Conservation (phyloP, 2,888 invertebrate genomes). For the Drosophila kokeensis region DNA sequence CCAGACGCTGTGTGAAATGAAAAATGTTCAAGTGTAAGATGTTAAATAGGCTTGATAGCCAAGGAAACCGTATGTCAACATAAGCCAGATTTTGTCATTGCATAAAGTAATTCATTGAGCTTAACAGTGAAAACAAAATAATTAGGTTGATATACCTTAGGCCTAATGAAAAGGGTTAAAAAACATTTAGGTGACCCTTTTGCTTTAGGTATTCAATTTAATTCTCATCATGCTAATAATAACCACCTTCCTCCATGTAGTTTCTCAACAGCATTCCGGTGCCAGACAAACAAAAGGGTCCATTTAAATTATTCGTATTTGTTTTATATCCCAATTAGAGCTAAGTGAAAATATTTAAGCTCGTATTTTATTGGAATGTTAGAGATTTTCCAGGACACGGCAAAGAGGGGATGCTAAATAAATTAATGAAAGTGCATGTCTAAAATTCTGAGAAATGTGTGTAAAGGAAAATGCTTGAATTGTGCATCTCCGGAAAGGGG, state of each 20-base stretch:
- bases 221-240: slow-evolving; percentile 11
- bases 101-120: slow-evolving; percentile 16
- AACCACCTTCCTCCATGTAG: slow-evolving; percentile 12
- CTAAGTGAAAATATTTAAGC: background rate
- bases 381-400: background rate
- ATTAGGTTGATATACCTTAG: slow-evolving; percentile 6
- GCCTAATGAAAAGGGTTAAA: background rate
- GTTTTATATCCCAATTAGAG: background rate
- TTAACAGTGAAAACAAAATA: slow-evolving; percentile 14
- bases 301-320: background rate
- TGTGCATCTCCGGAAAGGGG: background rate
- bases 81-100: slow-evolving; percentile 6
- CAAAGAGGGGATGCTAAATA: background rate
- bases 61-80: slow-evolving; percentile 12
- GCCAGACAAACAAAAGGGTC: background rate
- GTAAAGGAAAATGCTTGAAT: background rate
- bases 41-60: background rate
- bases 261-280: background rate
- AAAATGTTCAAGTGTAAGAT: background rate
- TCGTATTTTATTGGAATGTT: background rate
- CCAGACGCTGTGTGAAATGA: slow-evolving; percentile 4
- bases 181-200: slow-evolving; percentile 18
- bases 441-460: background rate
- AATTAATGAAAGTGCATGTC: background rate
- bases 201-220: slow-evolving; percentile 21